Base-by-base conservation (phyloP, 2,797 vertebrate genomes). In the Aeoliscus strigatus region DNA sequence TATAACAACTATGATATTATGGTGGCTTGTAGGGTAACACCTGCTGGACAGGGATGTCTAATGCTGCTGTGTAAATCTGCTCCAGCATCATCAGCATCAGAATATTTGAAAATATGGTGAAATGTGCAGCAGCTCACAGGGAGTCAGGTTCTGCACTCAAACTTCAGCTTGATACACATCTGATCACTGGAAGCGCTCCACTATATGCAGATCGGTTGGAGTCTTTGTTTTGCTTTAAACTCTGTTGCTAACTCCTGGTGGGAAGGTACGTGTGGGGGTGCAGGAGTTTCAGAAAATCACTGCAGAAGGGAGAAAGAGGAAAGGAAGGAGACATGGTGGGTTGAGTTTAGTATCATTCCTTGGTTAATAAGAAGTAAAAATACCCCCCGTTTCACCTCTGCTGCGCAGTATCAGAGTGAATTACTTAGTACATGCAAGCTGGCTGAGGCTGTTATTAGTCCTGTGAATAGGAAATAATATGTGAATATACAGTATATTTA, bases 161-260 rank as follows among this genome's bases (percentile, higher is more conserved):
- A 60, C 52, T 74, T 60, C 52, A 54, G 55, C 8, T 1, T 35
- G 38, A 75, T 68, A 33, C 64, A 72, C 51, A 63, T 73, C 60
- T 58, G 60, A 75, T 51, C n/a, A 1, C 41, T n/a, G 14, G 41
- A 44, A 45, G 46, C 3, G 16, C 46, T 13, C 17, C 11, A 26
- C 43, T 70, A 72, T 51, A 9, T 39, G 34, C 58, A 60, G 64
- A 73, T 60, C 47, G 49, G 66, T 52, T 60, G 60, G 47, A 73
- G 69, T 66, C 61, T 81, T 74, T 82, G 79, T 81, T 77, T 81
- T 74, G 51, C 59, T 67, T 59, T 67, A 67, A 66, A 39, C 35
- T 45, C 36, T 60, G 79, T 79, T 77, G 66, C 79, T 80, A 80
- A 62, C 49, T 55, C 60, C 59, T 64, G 62, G 57, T 55, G 60